A percentile compares a stretch with the other conserved stretches of the same genome.
Evolutionary conservation across 64 coral and sea anemone genomes (phyloP).

Genomic region (Porites lutea): DNA sequence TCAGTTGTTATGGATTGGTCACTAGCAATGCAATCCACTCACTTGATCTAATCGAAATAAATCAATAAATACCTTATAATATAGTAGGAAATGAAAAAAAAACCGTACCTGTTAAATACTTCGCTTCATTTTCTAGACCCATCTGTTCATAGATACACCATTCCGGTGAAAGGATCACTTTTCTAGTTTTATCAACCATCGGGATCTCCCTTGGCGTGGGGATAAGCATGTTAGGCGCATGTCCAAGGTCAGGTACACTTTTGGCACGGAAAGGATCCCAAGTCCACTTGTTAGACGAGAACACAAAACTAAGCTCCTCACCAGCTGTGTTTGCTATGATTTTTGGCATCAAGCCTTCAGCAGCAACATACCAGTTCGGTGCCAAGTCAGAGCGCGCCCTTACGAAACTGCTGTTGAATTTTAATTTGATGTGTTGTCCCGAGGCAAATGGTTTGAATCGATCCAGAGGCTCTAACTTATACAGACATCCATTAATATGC

Average conservation of each 20-base stretch:
- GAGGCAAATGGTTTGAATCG: conserved; percentile 17
- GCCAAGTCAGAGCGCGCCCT: conserved; percentile 58
- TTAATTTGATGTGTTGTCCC: conserved; percentile 6
- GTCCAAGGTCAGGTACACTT: conserved; percentile 10
- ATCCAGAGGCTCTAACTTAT: conserved; percentile 58
- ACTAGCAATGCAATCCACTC: too few species aligned
- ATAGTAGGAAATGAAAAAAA: too few species aligned
- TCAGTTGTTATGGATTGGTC: too few species aligned
- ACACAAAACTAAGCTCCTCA: conserved; percentile 65
- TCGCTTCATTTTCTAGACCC: conserved; percentile 26
- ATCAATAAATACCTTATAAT: too few species aligned
- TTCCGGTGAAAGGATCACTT: neutral
- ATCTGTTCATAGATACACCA: conserved; percentile 16
- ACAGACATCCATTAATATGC: conserved; percentile 77
- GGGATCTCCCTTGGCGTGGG: conserved; percentile 13
- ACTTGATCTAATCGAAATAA: too few species aligned
- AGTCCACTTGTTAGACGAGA: conserved; percentile 24
- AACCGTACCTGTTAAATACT: conserved; percentile 23
- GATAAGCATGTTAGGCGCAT: conserved; percentile 5
- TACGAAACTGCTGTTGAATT: conserved; percentile 55
- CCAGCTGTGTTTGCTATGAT: conserved; percentile 66
- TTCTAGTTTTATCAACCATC: neutral
- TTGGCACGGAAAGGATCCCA: conserved; percentile 19
- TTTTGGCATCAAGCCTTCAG: conserved; percentile 45
- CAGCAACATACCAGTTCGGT: conserved; percentile 78